Evolutionary conservation across 2,888 invertebrate genomes (phyloP).

Genomic region (Neoscelio sp.): DNA sequence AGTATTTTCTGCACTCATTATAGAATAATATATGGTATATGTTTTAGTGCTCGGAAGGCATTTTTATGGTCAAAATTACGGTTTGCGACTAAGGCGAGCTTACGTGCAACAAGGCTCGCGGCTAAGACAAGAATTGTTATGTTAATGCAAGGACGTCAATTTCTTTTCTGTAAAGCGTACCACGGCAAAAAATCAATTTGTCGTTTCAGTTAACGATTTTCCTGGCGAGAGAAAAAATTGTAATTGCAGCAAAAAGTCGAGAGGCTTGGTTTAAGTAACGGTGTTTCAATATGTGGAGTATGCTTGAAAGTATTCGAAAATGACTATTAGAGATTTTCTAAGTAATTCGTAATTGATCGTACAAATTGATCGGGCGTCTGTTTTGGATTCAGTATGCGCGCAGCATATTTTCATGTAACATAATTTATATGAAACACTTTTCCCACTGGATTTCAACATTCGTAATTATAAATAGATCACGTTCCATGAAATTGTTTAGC

Average conservation of each 20-base stretch:
- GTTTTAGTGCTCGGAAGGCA: slow-evolving; percentile 45
- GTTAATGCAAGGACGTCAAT: slow-evolving; percentile 30
- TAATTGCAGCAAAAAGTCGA: slow-evolving; percentile 42
- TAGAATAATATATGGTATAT: slow-evolving; percentile 50
- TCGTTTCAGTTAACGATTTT: slow-evolving; percentile 38
- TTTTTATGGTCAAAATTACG: slow-evolving; percentile 50
- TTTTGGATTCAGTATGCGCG: slow-evolving; percentile 39
- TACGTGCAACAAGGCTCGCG: slow-evolving; percentile 18
- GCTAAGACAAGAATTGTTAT: slow-evolving; percentile 50
- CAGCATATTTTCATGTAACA: slow-evolving; percentile 38
- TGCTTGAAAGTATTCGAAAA: slow-evolving; percentile 40
- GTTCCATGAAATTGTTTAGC: slow-evolving; percentile 3
- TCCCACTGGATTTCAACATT: slow-evolving; percentile 38
- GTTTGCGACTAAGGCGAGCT: slow-evolving; percentile 21
- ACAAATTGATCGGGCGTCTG: slow-evolving; percentile 49
- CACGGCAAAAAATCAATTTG: slow-evolving; percentile 45
- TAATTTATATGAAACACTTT: slow-evolving; percentile 29
- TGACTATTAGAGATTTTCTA: slow-evolving; percentile 26
- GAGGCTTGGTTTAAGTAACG: slow-evolving; percentile 23
- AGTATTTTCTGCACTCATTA: slow-evolving; percentile 41
- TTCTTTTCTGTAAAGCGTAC: background rate
- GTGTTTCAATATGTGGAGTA: slow-evolving; percentile 28
- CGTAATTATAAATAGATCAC: slow-evolving; percentile 33
- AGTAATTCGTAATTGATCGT: slow-evolving; percentile 44
- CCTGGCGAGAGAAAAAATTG: slow-evolving; percentile 22